Evolutionary conservation across 2,113 vertebrate genomes (phyloP).

Genomic region (Podilymbus podiceps): DNA sequence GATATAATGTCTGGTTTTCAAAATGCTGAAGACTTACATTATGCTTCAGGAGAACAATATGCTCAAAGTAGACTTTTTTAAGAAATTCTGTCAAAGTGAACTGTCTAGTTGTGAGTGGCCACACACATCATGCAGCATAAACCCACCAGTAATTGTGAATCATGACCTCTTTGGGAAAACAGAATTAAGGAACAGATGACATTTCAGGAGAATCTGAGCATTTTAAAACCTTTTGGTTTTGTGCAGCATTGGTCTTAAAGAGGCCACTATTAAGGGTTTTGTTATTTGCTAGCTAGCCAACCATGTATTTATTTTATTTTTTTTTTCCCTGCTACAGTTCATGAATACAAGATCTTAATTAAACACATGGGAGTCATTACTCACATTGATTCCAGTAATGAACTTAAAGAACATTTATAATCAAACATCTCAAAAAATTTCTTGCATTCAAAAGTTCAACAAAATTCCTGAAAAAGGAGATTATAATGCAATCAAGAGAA

Average conservation of each 20-base stretch:
- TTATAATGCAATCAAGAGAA: background rate
- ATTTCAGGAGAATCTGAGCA: background rate
- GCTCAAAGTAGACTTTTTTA: background rate
- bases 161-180: background rate
- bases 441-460: background rate
- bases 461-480: background rate
- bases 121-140: background rate
- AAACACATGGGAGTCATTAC: background rate
- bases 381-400: background rate
- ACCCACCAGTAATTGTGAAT: background rate
- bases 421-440: background rate
- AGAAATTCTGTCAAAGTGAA: background rate
- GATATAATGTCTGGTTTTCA: background rate
- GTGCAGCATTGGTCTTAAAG: background rate
- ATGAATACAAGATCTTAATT: too few species aligned
- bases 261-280: background rate
- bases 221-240: background rate
- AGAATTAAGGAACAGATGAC: background rate
- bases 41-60: background rate
- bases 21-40: background rate
- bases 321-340: background rate
- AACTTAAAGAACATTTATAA: background rate
- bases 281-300: background rate
- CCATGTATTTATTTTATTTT: background rate
- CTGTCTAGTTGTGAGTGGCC: background rate